Conservation (phyloP, 2,888 invertebrate genomes). For the Coenonympha arcania region DNA sequence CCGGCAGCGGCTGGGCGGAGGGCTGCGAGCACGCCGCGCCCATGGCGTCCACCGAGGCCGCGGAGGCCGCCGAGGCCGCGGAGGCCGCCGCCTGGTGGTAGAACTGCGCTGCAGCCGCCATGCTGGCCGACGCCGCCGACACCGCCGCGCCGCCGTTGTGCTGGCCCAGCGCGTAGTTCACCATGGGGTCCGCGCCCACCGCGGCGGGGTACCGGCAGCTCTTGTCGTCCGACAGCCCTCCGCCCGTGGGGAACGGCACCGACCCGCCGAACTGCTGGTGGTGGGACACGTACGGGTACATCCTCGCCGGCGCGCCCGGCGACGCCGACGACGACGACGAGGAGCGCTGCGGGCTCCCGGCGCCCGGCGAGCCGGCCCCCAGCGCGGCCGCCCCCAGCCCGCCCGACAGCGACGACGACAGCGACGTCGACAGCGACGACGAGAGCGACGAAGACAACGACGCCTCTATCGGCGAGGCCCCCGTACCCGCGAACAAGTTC, state of each 20-base stretch:
- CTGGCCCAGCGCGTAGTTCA: conserved; percentile 85
- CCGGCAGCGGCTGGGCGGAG: conserved; percentile 89
- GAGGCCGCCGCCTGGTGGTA: conserved; percentile 89
- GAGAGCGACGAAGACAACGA: conserved; percentile 75
- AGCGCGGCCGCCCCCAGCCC: conserved; percentile 78
- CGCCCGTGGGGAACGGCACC: conserved; percentile 79
- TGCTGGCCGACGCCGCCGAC: conserved; percentile 77
- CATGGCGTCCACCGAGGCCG: conserved; percentile 86
- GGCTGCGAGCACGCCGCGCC: conserved; percentile 86
- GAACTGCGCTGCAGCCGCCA: conserved; percentile 86
- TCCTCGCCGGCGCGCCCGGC: conserved; percentile 84
- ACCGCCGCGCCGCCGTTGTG: conserved; percentile 82
- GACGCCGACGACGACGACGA: conserved; percentile 78
- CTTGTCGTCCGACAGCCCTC: conserved; percentile 81
- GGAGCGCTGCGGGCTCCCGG: conserved; percentile 77
- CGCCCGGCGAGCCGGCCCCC: conserved; percentile 73
- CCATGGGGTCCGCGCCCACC: conserved; percentile 80
- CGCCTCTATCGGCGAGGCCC: conserved; percentile 82
- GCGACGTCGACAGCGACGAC: conserved; percentile 73
- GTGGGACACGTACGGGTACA: conserved; percentile 94
- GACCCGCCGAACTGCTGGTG: conserved; percentile 83
- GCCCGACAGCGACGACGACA: conserved; percentile 76
- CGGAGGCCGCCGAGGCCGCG: conserved; percentile 83
- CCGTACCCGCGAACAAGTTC: conserved; percentile 76
- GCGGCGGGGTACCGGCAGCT: conserved; percentile 86